These are phyloP conservation scores for Phocoena sinus DNA, from an alignment of 2,113 vertebrate genomes.

Conservation along the genomic window DNA sequence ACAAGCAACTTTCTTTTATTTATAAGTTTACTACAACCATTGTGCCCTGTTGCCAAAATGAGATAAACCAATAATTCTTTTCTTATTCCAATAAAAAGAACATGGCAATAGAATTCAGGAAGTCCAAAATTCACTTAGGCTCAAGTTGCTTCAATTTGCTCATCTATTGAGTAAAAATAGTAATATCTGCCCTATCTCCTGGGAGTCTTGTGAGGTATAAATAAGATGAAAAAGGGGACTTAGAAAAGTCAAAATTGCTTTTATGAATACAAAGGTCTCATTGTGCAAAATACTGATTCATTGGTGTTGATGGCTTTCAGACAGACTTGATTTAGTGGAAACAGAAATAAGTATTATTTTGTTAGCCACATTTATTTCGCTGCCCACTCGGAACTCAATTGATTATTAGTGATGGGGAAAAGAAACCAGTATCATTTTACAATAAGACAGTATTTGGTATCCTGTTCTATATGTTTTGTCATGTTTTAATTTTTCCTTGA, in stretches of 20 bases:
- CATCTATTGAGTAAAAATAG: neutral
- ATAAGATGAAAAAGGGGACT: neutral
- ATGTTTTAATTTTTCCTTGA: slow-evolving; percentile 16
- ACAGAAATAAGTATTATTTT: neutral
- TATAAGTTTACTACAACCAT: neutral
- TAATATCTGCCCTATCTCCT: neutral
- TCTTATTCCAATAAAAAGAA: neutral
- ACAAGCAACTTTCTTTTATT: neutral
- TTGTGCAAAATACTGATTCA: neutral
- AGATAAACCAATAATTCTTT: neutral
- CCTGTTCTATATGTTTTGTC: neutral
- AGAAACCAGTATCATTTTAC: neutral
- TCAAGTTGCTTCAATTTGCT: neutral
- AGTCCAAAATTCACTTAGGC: neutral
- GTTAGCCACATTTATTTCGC: neutral
- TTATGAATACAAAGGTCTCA: slow-evolving; percentile 14
- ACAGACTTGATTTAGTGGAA: neutral
- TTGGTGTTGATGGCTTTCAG: neutral
- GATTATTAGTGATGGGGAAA: neutral
- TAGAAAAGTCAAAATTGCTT: neutral
- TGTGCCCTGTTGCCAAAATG: neutral
- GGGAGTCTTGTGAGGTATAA: neutral
- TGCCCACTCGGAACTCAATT: neutral
- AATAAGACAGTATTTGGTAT: neutral
- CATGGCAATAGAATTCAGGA: neutral